These are phyloP conservation scores for Campoletis sonorensis DNA, from an alignment of 1,140 invertebrate species.

Conservation along the genomic window DNA sequence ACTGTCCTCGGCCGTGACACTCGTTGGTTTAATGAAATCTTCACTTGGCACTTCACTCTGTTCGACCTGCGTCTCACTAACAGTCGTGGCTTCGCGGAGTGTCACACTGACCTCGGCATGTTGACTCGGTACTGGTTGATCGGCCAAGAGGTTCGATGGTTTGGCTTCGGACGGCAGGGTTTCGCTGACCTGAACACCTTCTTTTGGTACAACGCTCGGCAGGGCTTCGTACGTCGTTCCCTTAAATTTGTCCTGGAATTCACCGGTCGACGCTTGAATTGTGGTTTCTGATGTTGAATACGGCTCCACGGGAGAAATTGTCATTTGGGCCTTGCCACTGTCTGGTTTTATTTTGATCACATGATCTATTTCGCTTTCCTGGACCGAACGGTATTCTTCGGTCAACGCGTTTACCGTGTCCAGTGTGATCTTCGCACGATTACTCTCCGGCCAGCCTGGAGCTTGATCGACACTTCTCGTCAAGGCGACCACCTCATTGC, in stretches of 20 bases:
- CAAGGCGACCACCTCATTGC: slow-evolving; percentile 76
- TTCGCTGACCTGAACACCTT: slow-evolving; percentile 81
- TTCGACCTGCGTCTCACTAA: slow-evolving; percentile 79
- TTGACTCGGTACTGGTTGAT: slow-evolving; percentile 53
- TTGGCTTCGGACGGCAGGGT: slow-evolving; percentile 67
- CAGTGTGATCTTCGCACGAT: slow-evolving; percentile 77
- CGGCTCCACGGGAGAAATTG: slow-evolving; percentile 78
- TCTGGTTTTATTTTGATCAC: slow-evolving; percentile 69
- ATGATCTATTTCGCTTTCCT: slow-evolving; percentile 78
- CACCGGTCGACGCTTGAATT: slow-evolving; percentile 75
- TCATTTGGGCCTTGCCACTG: slow-evolving; percentile 73
- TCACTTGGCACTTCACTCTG: slow-evolving; percentile 78
- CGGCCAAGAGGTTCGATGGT: slow-evolving; percentile 53
- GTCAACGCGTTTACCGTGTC: slow-evolving; percentile 77
- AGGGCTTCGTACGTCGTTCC: slow-evolving; percentile 76
- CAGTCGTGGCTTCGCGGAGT: slow-evolving; percentile 80
- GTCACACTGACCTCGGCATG: slow-evolving; percentile 78
- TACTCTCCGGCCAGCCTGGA: slow-evolving; percentile 69
- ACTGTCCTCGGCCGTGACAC: slow-evolving; percentile 74
- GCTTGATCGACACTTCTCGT: slow-evolving; percentile 77
- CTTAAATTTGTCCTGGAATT: slow-evolving; percentile 76
- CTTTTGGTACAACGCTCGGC: slow-evolving; percentile 76
- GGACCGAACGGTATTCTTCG: slow-evolving; percentile 73
- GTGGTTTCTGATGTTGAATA: slow-evolving; percentile 80
- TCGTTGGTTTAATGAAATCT: slow-evolving; percentile 69